Percentiles rank a stretch among this genome's conserved stretches.
Conservation (phyloP, 2,888 invertebrate species). For the Slavum lentiscoides region DNA sequence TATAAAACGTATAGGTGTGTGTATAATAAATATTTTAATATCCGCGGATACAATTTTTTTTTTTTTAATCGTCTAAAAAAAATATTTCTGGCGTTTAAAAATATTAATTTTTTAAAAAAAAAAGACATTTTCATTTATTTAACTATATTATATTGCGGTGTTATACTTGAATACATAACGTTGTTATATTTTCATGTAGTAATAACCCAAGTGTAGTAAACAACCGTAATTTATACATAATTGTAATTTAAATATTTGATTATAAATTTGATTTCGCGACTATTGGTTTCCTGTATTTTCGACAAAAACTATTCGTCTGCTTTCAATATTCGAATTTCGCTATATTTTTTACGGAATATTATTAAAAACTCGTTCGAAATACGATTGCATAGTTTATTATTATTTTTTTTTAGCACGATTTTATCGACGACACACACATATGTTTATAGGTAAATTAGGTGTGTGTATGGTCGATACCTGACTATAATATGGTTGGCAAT, state of each 20-base stretch:
- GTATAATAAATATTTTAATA: no score
- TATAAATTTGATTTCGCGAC: background rate
- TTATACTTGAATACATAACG: no score
- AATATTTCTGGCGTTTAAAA: no score
- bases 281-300: background rate
- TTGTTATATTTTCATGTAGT: no score
- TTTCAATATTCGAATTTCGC: background rate
- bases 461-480: background rate
- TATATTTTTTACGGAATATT: background rate
- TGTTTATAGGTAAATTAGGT: constrained; percentile 12
- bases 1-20: no score
- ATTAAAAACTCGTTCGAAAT: background rate
- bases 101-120: no score
- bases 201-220: background rate
- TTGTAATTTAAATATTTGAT: background rate
- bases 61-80: no score
- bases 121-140: no score
- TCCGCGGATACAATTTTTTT: no score
- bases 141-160: no score
- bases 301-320: background rate
- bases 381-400: background rate
- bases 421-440: background rate
- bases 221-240: background rate
- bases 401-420: background rate
- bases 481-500: constrained; percentile 22